These are phyloP conservation scores for Drosophila ochracea DNA, from an alignment of 2,888 invertebrate genomes.

Conservation along the genomic window DNA sequence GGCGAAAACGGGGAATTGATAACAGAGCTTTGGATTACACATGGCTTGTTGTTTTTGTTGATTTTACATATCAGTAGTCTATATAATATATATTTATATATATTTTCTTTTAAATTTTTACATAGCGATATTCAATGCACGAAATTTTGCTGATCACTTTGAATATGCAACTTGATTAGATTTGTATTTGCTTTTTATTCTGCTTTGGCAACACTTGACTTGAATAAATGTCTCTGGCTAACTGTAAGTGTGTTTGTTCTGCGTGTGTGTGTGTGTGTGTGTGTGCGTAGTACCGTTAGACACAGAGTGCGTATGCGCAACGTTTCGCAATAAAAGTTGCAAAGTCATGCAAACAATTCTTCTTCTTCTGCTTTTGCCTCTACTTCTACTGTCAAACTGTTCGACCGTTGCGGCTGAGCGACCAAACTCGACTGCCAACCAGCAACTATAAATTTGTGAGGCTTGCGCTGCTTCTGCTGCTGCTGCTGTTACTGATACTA, in stretches of 20 bases:
- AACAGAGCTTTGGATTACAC: slow-evolving; percentile 49
- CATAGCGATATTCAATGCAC: slow-evolving; percentile 9
- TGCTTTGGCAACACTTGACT: slow-evolving; percentile 40
- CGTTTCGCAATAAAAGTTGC: slow-evolving; percentile 36
- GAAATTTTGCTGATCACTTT: slow-evolving; percentile 46
- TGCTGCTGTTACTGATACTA: neutral
- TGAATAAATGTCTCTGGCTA: slow-evolving; percentile 12
- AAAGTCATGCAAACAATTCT: neutral
- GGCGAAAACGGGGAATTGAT: slow-evolving; percentile 47
- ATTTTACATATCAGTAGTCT: slow-evolving; percentile 36
- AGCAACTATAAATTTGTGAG: slow-evolving; percentile 24
- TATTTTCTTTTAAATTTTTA: slow-evolving; percentile 26
- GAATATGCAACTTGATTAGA: slow-evolving; percentile 13
- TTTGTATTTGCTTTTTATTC: neutral
- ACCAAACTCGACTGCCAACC: slow-evolving; percentile 62
- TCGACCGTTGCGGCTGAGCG: slow-evolving; percentile 68
- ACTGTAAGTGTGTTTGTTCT: slow-evolving; percentile 4
- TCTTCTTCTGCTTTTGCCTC: neutral
- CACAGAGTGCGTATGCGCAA: slow-evolving; percentile 70
- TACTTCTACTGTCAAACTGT: neutral
- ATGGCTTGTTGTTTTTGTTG: neutral
- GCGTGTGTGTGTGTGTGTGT: slow-evolving; percentile 19
- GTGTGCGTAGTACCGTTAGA: slow-evolving; percentile 37
- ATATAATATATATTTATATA: slow-evolving; percentile 4
- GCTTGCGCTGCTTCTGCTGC: slow-evolving; percentile 16